A percentile compares a stretch with the other conserved stretches of the same genome.
Evolutionary conservation across 2,113 vertebrate genomes (phyloP).

Genomic region (Gila orcuttii): DNA sequence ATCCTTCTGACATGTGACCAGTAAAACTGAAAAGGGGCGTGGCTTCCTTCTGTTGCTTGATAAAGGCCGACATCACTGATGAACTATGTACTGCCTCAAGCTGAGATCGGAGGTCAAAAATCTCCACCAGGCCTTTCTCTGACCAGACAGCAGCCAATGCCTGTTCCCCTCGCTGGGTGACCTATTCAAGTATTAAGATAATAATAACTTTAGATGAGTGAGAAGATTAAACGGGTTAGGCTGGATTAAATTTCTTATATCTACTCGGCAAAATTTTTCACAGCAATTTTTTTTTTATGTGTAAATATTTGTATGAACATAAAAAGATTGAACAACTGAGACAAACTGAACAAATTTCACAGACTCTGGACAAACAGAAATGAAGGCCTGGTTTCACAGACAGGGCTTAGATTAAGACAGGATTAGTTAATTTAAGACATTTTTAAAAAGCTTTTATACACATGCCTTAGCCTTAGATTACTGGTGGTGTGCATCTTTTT

Average conservation of each 20-base stretch:
- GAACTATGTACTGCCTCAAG: constrained; percentile 82
- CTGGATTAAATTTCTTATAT: not conserved
- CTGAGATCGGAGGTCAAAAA: constrained; percentile 81
- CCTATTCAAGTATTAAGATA: constrained; percentile 66
- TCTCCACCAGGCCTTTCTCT: constrained; percentile 88
- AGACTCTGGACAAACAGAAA: too few species aligned
- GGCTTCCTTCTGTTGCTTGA: constrained; percentile 81
- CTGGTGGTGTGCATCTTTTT: too few species aligned
- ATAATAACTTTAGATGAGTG: not conserved
- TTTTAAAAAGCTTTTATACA: too few species aligned
- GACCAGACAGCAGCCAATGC: constrained; percentile 86
- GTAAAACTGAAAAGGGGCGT: constrained; percentile 83
- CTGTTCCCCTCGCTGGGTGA: constrained; percentile 73
- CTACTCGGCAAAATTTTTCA: fast-evolving
- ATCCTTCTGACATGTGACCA: constrained; percentile 90
- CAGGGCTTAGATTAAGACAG: too few species aligned
- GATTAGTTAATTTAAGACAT: too few species aligned
- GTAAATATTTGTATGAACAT: too few species aligned
- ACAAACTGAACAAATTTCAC: too few species aligned
- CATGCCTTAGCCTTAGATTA: too few species aligned
- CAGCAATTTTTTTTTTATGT: too few species aligned
- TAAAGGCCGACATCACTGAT: constrained; percentile 78
- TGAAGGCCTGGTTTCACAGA: too few species aligned
- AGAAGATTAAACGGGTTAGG: not conserved
- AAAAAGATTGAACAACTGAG: too few species aligned